Base-by-base conservation (phyloP, 2,888 invertebrate genomes). In the Athalia rosae region DNA sequence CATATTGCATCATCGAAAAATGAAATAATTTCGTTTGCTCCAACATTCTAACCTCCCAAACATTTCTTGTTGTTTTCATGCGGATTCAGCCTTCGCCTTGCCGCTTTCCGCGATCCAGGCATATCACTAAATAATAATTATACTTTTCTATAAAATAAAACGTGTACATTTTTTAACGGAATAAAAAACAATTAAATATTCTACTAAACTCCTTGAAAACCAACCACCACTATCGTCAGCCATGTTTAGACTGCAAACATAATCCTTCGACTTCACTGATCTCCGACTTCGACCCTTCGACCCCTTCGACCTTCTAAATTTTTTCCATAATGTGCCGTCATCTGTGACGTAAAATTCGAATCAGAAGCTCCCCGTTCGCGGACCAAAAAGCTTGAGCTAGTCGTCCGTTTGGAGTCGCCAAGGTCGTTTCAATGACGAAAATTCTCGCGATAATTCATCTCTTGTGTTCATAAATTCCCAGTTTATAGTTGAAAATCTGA, bases 11-110 rank as follows among this genome's bases (percentile, higher is more conserved):
- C 62, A 13, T 48, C 47, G 63, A 76, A 66, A 76, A 59, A 76
- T 56, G 28, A 28, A 28, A 28, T 28, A 28, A n/a, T 63, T 45
- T 58, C 43, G 47, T 59, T 45, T 11, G 61, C n/a, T 50, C 0
- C 47, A 63, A 56, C 13, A 43, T 59, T 81, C 83, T 86, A 89
- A 90, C 90, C 90, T 88, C 87, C 88, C 80, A 89, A 80, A 78
- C 79, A 82, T 80, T 84, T 89, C 73, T 84, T 83, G 58, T 81
- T 80, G 89, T 85, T 87, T 87, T 77, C 80, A 53, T 81, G 78
- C 61, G 78, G 78, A 77, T 77, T 80, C 79, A 81, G 45, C 79
- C 81, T 80, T 81, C 80, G 79, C 80, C 82, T 81, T 78, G 79
- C 78, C 76, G 85, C 81, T 81, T 84, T 87, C 47, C 80, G 80